These are phyloP conservation scores for Penaeus indicus DNA, from an alignment of 1,140 invertebrate genomes.

Conservation along the genomic window DNA sequence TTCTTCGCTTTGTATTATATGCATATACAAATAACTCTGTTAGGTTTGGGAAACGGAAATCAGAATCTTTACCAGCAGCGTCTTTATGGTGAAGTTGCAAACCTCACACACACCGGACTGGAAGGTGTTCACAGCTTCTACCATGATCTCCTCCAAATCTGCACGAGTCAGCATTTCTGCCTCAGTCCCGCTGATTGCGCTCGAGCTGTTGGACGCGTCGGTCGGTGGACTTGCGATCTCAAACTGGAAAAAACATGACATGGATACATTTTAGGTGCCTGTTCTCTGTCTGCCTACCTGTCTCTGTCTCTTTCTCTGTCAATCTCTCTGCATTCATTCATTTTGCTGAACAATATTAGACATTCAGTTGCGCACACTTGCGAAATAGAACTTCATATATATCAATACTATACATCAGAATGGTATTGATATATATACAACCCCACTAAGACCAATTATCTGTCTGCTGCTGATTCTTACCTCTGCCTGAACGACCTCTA, in stretches of 20 bases:
- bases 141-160: neutral
- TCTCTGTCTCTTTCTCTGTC: too few relatives aligned
- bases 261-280: too few relatives aligned
- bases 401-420: too few relatives aligned
- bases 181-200: neutral
- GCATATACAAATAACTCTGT: neutral
- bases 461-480: neutral
- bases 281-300: too few relatives aligned
- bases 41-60: neutral
- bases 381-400: too few relatives aligned
- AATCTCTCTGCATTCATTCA: too few relatives aligned
- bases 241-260: neutral
- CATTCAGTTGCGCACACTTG: too few relatives aligned
- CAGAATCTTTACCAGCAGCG: neutral
- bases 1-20: too few relatives aligned
- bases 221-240: conserved; percentile 41
- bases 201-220: neutral
- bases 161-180: neutral
- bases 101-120: neutral
- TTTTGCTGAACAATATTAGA: too few relatives aligned
- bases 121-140: conserved; percentile 30
- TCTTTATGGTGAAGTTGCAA: neutral
- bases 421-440: too few relatives aligned
- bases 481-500: neutral
- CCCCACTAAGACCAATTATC: neutral